These are phyloP conservation scores for Sylvilagus floridanus DNA, from an alignment of 2,797 vertebrate genomes.

Conservation along the genomic window DNA sequence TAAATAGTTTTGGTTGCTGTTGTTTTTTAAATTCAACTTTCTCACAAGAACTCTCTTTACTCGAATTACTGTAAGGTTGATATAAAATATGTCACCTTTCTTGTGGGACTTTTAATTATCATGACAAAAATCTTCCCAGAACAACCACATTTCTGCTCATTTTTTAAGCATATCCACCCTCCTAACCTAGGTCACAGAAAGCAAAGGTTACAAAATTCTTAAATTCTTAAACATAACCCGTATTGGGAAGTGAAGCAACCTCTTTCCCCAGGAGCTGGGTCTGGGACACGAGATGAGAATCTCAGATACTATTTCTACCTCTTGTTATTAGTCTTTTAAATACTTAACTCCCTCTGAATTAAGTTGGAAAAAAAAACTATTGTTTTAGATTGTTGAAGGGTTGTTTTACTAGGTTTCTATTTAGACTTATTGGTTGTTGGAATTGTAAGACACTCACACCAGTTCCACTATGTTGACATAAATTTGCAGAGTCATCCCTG, in stretches of 20 bases:
- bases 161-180: slow-evolving; percentile 29
- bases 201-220: background rate
- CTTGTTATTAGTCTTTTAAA: background rate
- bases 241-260: slow-evolving; percentile 1
- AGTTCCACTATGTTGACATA: slow-evolving; percentile 51
- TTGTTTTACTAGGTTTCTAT: background rate
- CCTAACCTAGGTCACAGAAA: slow-evolving; percentile 22
- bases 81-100: background rate
- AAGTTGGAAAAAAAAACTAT: background rate
- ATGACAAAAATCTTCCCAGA: background rate
- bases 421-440: background rate
- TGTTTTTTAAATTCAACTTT: slow-evolving; percentile 14
- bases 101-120: background rate
- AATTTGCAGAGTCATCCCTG: slow-evolving; percentile 66
- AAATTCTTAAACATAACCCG: background rate
- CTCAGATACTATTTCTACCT: background rate
- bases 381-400: slow-evolving; percentile 10
- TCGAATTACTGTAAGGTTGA: background rate
- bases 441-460: slow-evolving; percentile 1
- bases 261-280: background rate
- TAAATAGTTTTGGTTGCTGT: background rate
- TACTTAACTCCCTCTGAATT: slow-evolving; percentile 23
- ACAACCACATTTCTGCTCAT: background rate
- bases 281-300: slow-evolving; percentile 14
- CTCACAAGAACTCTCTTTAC: slow-evolving; percentile 33